phyloP scores from a whole-genome alignment of 1,140 invertebrate genomes.

The Drosophila orena region DNA sequence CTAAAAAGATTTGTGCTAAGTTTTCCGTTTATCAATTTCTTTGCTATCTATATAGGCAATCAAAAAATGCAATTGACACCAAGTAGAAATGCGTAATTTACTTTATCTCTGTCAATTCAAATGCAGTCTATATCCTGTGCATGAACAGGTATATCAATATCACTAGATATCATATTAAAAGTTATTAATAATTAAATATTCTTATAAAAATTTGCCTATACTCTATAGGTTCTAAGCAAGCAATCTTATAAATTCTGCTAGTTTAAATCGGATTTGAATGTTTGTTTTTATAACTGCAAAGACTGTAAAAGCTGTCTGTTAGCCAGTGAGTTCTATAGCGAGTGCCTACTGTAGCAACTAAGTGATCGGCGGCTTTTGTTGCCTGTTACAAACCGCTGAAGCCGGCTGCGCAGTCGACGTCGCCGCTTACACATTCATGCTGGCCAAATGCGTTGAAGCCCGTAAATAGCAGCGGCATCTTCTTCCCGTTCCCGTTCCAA shows the following conservation, averaged over 20 bases:
- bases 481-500: slow-evolving; percentile 31
- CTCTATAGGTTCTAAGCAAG: too few species aligned
- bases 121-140: background rate
- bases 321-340: background rate
- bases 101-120: background rate
- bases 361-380: slow-evolving; percentile 27
- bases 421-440: slow-evolving; percentile 55
- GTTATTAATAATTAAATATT: too few species aligned
- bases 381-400: slow-evolving; percentile 58
- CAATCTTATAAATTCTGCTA: too few species aligned
- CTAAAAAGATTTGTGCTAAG: background rate
- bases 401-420: slow-evolving; percentile 40
- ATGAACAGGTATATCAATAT: background rate
- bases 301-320: too few species aligned
- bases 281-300: too few species aligned
- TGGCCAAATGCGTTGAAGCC: slow-evolving; percentile 85
- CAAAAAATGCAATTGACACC: too few species aligned
- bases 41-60: too few species aligned
- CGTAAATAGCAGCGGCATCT: slow-evolving; percentile 75
- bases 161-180: too few species aligned
- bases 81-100: too few species aligned
- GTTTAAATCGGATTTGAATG: too few species aligned
- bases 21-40: background rate
- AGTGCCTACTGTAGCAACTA: slow-evolving; percentile 17
- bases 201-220: too few species aligned